phyloP scores from a whole-genome alignment of 2,888 invertebrate genomes.

The Cepaea hortensis region DNA sequence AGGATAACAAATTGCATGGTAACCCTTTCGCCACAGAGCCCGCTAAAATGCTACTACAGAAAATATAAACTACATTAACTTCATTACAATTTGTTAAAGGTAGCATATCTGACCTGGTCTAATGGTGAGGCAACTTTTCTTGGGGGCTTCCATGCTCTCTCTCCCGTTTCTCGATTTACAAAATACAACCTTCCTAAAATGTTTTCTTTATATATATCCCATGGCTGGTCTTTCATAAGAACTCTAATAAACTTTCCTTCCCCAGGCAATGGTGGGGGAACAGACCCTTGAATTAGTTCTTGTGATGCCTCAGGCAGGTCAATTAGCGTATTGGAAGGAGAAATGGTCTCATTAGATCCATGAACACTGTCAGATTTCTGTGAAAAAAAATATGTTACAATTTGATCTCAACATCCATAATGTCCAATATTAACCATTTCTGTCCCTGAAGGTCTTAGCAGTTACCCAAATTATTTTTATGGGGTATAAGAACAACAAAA shows the following conservation, averaged over 20 bases:
- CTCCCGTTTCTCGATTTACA: slow-evolving; percentile 72
- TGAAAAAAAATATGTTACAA: too few species aligned
- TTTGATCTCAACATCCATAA: too few species aligned
- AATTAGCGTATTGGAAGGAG: slow-evolving; percentile 17
- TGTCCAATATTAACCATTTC: too few species aligned
- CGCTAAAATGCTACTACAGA: too few species aligned
- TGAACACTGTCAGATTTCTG: background rate
- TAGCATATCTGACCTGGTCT: slow-evolving; percentile 34
- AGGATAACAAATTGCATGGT: background rate
- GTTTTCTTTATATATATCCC: slow-evolving; percentile 75
- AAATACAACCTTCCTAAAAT: slow-evolving; percentile 73
- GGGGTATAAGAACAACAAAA: too few species aligned
- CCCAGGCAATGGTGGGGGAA: slow-evolving; percentile 45
- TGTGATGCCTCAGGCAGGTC: slow-evolving; percentile 24
- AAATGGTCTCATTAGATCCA: background rate
- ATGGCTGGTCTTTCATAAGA: slow-evolving; percentile 58
- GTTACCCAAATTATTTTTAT: too few species aligned
- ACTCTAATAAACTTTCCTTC: slow-evolving; percentile 50
- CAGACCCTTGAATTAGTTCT: slow-evolving; percentile 41
- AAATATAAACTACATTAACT: too few species aligned
- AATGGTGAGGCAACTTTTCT: slow-evolving; percentile 50
- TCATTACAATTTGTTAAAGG: background rate
- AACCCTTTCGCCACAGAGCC: too few species aligned
- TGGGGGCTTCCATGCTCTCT: slow-evolving; percentile 77
- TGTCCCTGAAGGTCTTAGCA: too few species aligned